A percentile compares a stretch with the other conserved stretches of the same genome.
Evolutionary conservation across 92 coral and sea anemone species (phyloP).

Genomic region (Paramuricea clavata): DNA sequence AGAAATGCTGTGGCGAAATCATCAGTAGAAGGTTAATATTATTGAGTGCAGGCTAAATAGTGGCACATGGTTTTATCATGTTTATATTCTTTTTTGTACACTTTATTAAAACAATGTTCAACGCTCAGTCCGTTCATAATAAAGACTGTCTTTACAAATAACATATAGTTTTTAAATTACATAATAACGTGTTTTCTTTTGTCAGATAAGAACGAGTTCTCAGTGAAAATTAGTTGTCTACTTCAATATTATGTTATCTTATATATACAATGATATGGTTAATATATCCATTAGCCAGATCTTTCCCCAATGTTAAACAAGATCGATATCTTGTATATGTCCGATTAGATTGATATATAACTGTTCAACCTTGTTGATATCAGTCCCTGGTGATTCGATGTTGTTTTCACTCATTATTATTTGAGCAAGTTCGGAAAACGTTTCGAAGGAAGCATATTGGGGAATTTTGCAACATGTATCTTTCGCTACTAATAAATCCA

Average conservation of each 20-base stretch:
- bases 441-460: slow-evolving; percentile 46
- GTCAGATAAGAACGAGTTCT: no score
- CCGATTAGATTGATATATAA: slow-evolving; percentile 55
- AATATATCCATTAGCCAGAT: slow-evolving; percentile 2
- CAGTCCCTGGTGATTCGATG: slow-evolving; percentile 56
- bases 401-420: slow-evolving; percentile 55
- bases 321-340: slow-evolving; percentile 49
- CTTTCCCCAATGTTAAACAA: slow-evolving; percentile 20
- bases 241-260: not conserved
- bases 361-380: slow-evolving; percentile 52
- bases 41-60: no score
- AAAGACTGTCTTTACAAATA: no score
- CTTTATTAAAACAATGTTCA: no score
- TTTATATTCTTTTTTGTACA: no score
- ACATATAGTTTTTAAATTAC: no score
- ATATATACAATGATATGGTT: not conserved
- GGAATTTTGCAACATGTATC: slow-evolving; percentile 56
- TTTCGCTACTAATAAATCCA: slow-evolving; percentile 37
- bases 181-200: no score
- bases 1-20: no score
- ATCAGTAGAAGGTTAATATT: no score
- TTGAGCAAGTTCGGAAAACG: slow-evolving; percentile 58
- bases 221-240: not conserved
- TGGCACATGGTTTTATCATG: no score
- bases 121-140: no score